Conservation (phyloP, 2,888 invertebrate genomes). For the Microctonus aethiopoides region DNA sequence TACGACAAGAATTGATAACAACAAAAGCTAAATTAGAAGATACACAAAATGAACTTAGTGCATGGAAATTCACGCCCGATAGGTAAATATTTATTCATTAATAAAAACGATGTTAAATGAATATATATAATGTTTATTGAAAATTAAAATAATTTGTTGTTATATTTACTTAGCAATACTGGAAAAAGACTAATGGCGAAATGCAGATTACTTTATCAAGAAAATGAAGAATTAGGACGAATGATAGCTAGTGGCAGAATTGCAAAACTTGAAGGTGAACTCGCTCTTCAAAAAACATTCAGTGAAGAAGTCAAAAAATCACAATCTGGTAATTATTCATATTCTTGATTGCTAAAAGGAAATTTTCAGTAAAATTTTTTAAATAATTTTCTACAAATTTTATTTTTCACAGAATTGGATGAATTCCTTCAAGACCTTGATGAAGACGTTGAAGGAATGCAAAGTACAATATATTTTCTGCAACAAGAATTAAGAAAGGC, state of each 20-base stretch:
- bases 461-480: conserved; percentile 93
- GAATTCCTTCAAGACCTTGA: conserved; percentile 96
- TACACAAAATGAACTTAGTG: conserved; percentile 96
- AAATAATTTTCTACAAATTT: conserved; percentile 33
- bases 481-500: conserved; percentile 92
- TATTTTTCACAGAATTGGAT: conserved; percentile 81
- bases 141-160: background rate
- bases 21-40: conserved; percentile 93
- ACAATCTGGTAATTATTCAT: conserved; percentile 80
- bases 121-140: background rate
- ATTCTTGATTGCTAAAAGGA: too few species aligned
- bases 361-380: conserved; percentile 14
- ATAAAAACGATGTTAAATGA: background rate
- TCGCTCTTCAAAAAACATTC: conserved; percentile 94
- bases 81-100: conserved; percentile 70
- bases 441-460: conserved; percentile 98
- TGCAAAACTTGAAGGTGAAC: conserved; percentile 94
- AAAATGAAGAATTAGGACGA: conserved; percentile 97
- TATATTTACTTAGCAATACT: conserved; percentile 77
- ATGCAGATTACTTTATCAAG: conserved; percentile 92
- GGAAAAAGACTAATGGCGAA: conserved; percentile 98
- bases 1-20: conserved; percentile 89
- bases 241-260: conserved; percentile 94
- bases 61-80: conserved; percentile 99
- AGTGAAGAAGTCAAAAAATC: conserved; percentile 97